Evolutionary conservation across 2,797 vertebrate genomes (phyloP).

Genomic region (Poecile montanus): DNA sequence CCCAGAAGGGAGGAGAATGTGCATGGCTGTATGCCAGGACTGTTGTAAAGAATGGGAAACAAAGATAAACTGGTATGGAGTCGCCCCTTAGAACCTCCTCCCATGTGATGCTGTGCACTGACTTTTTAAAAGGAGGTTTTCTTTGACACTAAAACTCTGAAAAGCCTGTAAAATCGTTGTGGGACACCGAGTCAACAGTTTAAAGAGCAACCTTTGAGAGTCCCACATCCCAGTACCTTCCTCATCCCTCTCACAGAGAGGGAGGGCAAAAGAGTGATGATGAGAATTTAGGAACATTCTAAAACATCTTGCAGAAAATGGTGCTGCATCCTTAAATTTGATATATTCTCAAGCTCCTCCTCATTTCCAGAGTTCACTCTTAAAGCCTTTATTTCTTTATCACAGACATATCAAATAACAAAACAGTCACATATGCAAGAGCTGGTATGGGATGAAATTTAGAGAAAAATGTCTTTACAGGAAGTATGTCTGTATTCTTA

Average conservation of each 20-base stretch:
- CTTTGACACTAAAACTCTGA: slow-evolving; percentile 30
- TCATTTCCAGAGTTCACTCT: slow-evolving; percentile 45
- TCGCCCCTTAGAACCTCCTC: background rate
- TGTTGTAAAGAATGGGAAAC: background rate
- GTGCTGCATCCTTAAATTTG: background rate
- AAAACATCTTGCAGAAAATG: slow-evolving; percentile 42
- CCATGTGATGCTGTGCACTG: background rate
- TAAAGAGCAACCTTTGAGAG: background rate
- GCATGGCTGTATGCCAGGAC: background rate
- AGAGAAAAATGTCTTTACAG: slow-evolving; percentile 35
- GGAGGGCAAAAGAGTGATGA: background rate
- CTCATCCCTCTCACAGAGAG: background rate
- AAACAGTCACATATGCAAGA: slow-evolving; percentile 71
- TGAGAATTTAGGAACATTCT: background rate
- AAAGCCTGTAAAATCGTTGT: slow-evolving; percentile 36
- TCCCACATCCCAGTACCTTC: background rate
- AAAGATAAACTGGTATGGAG: background rate
- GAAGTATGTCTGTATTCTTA: slow-evolving; percentile 54
- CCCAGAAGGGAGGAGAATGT: background rate
- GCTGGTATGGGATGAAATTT: slow-evolving; percentile 19
- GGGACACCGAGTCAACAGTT: slow-evolving; percentile 10
- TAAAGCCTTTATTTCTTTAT: slow-evolving; percentile 66
- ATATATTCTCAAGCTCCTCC: slow-evolving; percentile 24
- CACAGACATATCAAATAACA: slow-evolving; percentile 75
- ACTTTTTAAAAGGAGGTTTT: slow-evolving; percentile 8